Evolutionary conservation across 2,888 invertebrate genomes (phyloP).

Genomic region (Agrilus cyanescens): DNA sequence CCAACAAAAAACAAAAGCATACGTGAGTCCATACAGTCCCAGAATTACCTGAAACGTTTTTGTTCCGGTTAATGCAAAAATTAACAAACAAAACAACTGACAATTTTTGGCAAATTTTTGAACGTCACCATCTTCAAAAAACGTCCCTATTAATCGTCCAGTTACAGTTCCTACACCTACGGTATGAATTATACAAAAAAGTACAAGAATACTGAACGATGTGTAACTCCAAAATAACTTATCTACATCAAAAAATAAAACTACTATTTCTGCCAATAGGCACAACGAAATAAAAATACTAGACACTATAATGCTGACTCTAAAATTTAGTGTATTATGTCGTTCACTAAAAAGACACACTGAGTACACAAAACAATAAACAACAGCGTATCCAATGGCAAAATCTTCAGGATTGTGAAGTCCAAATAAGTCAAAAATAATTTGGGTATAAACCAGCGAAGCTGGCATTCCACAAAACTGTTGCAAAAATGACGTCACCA

Average conservation of each 20-base stretch:
- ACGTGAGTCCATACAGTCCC: constrained; percentile 39
- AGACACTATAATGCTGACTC: constrained; percentile 47
- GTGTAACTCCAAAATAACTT: constrained; percentile 28
- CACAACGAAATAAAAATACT: constrained; percentile 45
- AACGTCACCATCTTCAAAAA: constrained; percentile 24
- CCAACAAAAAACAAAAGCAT: too few species aligned
- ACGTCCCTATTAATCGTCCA: constrained; percentile 23
- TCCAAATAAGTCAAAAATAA: constrained; percentile 23
- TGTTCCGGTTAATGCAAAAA: constrained; percentile 30
- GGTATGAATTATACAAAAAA: constrained; percentile 27
- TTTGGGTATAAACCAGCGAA: constrained; percentile 30
- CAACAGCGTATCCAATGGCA: constrained; percentile 23
- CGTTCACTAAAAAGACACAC: constrained; percentile 24
- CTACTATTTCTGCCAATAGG: constrained; percentile 41
- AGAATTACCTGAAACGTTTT: constrained; percentile 39
- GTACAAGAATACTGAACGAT: constrained; percentile 24
- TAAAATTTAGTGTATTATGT: constrained; percentile 32
- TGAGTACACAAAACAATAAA: constrained; percentile 26
- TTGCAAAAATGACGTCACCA: constrained; percentile 25
- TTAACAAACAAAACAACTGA: constrained; percentile 26
- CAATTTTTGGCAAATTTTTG: constrained; percentile 21
- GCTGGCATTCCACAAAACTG: constrained; percentile 31
- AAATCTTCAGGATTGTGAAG: constrained; percentile 18
- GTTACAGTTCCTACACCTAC: constrained; percentile 30
- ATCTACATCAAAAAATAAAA: constrained; percentile 39